A percentile compares a stretch with the other conserved stretches of the same genome.
Evolutionary conservation across 2,113 vertebrate species (phyloP).

Genomic region (Dipodomys stephensi): DNA sequence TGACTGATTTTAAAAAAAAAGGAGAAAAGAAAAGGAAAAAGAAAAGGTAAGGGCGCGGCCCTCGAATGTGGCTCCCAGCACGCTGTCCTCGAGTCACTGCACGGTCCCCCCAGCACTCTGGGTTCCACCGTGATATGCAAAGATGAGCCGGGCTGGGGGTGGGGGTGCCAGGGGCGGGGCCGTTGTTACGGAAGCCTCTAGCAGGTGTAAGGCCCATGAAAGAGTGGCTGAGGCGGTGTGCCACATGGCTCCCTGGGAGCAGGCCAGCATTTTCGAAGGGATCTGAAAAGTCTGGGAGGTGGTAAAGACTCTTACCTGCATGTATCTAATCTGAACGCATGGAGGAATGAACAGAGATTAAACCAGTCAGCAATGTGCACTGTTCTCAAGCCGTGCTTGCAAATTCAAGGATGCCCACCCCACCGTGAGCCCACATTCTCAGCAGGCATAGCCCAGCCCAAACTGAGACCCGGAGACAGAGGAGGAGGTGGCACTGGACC

Average conservation of each 20-base stretch:
- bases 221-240: too few species aligned
- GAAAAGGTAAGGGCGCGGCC: neutral
- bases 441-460: neutral
- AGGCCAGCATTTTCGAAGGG: neutral
- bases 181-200: neutral
- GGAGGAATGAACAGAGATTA: constrained; percentile 84
- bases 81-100: fast-evolving
- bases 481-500: too few species aligned
- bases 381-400: neutral
- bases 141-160: too few species aligned
- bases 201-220: too few species aligned
- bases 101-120: fast-evolving
- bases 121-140: neutral
- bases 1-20: too few species aligned
- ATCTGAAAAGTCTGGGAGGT: neutral
- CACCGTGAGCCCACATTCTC: neutral
- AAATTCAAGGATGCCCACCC: neutral
- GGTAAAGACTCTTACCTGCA: constrained; percentile 92
- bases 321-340: constrained; percentile 98
- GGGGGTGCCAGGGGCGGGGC: too few species aligned
- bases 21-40: too few species aligned
- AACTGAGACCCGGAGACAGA: neutral
- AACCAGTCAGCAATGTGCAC: constrained; percentile 80
- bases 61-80: too few species aligned
- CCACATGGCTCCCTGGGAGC: too few species aligned